phyloP scores from a whole-genome alignment of 2,888 invertebrate species.

The Pseudanteris insignis region DNA sequence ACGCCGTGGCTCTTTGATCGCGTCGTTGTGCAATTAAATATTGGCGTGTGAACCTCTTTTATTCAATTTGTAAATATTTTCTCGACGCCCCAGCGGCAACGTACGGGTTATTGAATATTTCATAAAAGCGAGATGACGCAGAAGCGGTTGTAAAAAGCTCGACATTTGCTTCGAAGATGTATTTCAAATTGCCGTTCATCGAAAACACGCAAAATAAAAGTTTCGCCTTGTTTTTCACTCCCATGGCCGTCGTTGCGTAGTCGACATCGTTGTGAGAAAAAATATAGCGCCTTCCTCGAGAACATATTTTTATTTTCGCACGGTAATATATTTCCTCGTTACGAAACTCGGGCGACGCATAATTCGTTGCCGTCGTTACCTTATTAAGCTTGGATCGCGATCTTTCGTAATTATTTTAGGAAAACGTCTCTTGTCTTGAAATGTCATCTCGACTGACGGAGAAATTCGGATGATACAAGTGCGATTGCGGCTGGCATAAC shows the following conservation, averaged over 20 bases:
- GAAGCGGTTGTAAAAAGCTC: constrained; percentile 27
- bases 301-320: too few species aligned
- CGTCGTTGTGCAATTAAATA: constrained; percentile 20
- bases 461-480: constrained; percentile 16
- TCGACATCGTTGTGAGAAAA: too few species aligned
- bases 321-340: constrained; percentile 13
- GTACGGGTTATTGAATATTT: constrained; percentile 30
- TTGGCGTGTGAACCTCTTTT: constrained; percentile 6
- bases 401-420: constrained; percentile 26
- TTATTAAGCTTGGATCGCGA: constrained; percentile 28
- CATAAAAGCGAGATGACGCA: constrained; percentile 23
- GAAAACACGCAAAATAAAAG: constrained; percentile 3
- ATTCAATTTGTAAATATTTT: constrained; percentile 31
- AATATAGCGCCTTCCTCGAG: too few species aligned
- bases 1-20: constrained; percentile 12
- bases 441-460: constrained; percentile 11
- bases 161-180: constrained; percentile 21
- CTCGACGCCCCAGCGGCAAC: constrained; percentile 10
- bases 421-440: constrained; percentile 24
- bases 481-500: constrained; percentile 16
- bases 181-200: constrained; percentile 23
- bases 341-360: constrained; percentile 10
- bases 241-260: too few species aligned
- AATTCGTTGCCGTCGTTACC: constrained; percentile 23
- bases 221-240: too few species aligned